Evolutionary conservation across 2,113 vertebrate species (phyloP).

Genomic region (Elgaria multicarinata): DNA sequence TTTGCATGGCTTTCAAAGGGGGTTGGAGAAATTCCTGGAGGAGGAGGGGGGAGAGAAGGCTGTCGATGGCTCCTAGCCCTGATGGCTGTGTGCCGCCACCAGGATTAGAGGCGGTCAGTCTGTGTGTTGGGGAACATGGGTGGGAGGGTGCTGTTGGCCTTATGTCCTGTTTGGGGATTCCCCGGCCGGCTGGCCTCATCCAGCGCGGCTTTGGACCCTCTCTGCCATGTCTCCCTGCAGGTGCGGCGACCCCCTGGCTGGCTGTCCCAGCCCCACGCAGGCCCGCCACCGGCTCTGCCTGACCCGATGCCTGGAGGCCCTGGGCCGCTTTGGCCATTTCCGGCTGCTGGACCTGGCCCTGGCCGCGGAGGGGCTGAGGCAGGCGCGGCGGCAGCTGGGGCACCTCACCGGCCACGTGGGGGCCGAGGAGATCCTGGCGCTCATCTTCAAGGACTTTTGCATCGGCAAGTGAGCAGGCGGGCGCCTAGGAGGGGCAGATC

Average conservation of each 20-base stretch:
- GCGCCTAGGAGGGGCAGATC: too few relatives aligned
- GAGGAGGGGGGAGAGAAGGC: too few relatives aligned
- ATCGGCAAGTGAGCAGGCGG: slow-evolving; percentile 87
- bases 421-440: slow-evolving; percentile 87
- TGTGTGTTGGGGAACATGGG: too few relatives aligned
- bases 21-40: too few relatives aligned
- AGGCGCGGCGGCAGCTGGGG: slow-evolving; percentile 85
- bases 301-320: slow-evolving; percentile 74
- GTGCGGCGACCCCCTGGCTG: slow-evolving; percentile 84
- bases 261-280: slow-evolving; percentile 83
- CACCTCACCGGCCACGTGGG: slow-evolving; percentile 87
- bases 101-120: too few relatives aligned
- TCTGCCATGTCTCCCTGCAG: slow-evolving; percentile 56
- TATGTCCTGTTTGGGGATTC: too few relatives aligned
- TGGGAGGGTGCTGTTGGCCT: too few relatives aligned
- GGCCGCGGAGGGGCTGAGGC: slow-evolving; percentile 86
- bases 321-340: slow-evolving; percentile 75
- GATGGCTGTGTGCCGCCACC: too few relatives aligned
- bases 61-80: too few relatives aligned
- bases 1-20: too few relatives aligned
- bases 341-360: slow-evolving; percentile 81
- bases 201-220: too few relatives aligned
- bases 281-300: slow-evolving; percentile 82
- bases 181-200: too few relatives aligned
- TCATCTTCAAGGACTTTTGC: slow-evolving; percentile 96